phyloP scores from a whole-genome alignment of 2,113 vertebrate species.

The Nestor notabilis region DNA sequence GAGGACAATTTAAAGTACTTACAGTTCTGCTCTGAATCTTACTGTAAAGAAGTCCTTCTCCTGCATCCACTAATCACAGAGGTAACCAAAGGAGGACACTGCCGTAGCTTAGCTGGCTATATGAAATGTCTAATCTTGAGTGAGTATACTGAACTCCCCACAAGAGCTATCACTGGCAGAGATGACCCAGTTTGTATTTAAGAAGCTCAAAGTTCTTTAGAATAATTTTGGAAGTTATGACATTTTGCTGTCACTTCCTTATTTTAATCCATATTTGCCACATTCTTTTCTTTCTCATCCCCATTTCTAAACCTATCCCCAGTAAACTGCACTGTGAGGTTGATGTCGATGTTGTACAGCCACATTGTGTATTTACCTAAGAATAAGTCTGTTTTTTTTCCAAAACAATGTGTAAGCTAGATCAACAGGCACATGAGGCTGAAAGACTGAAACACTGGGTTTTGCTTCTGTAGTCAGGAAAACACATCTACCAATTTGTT shows the following conservation, averaged over 20 bases:
- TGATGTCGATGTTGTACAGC: background rate
- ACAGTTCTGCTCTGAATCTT: background rate
- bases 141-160: background rate
- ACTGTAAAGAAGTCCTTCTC: background rate
- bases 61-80: background rate
- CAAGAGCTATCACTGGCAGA: background rate
- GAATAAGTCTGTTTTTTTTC: background rate
- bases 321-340: background rate
- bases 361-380: background rate
- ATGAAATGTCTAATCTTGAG: background rate
- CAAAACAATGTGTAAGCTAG: background rate
- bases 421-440: background rate
- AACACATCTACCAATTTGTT: background rate
- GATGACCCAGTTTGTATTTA: background rate
- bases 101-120: background rate
- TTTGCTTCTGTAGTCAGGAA: background rate
- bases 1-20: conserved; percentile 3
- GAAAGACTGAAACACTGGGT: background rate
- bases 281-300: background rate
- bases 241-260: background rate
- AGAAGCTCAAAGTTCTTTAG: background rate
- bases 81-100: background rate
- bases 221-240: background rate
- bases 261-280: background rate
- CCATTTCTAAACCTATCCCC: background rate